Conservation (phyloP, 2,113 vertebrate genomes). For the Chaetodon auriga region DNA sequence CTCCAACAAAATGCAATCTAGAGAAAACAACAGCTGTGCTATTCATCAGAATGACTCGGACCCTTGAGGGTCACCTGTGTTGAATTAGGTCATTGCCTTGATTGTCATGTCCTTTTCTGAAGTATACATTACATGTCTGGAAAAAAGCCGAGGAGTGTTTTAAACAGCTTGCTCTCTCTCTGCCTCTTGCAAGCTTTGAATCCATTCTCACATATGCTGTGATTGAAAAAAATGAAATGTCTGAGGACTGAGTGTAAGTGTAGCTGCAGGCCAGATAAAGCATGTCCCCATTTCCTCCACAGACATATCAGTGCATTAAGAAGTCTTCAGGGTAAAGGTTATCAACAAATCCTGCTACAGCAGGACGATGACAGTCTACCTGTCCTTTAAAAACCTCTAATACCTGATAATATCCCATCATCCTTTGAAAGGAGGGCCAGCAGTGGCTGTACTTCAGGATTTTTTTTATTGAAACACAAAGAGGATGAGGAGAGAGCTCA, state of each 20-base stretch:
- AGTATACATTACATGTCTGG: not conserved
- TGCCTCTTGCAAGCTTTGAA: conserved; percentile 51
- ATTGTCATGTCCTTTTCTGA: not conserved
- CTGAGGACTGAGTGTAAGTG: conserved; percentile 17
- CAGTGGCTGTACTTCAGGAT: not conserved
- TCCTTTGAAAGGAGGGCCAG: conserved; percentile 1
- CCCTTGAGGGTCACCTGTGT: not conserved
- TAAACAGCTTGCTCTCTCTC: conserved; percentile 10
- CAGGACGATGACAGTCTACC: conserved; percentile 39
- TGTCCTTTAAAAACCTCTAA: conserved; percentile 59
- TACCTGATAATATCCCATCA: conserved; percentile 44
- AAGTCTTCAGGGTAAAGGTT: conserved; percentile 67
- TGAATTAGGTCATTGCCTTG: not conserved
- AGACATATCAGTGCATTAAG: conserved; percentile 42
- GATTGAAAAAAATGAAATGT: conserved; percentile 57
- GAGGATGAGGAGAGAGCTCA: not conserved
- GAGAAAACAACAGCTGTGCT: not conserved
- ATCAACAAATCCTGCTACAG: conserved; percentile 58
- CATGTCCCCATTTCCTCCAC: conserved; percentile 39
- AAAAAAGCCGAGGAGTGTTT: conserved; percentile 27
- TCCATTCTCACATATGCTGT: conserved; percentile 42
- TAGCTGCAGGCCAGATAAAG: conserved; percentile 50
- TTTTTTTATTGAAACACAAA: conserved; percentile 6
- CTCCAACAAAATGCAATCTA: too few species aligned
- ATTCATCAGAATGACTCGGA: not conserved